Conservation (phyloP, 2,113 vertebrate species). For the Semicossyphus pulcher region DNA sequence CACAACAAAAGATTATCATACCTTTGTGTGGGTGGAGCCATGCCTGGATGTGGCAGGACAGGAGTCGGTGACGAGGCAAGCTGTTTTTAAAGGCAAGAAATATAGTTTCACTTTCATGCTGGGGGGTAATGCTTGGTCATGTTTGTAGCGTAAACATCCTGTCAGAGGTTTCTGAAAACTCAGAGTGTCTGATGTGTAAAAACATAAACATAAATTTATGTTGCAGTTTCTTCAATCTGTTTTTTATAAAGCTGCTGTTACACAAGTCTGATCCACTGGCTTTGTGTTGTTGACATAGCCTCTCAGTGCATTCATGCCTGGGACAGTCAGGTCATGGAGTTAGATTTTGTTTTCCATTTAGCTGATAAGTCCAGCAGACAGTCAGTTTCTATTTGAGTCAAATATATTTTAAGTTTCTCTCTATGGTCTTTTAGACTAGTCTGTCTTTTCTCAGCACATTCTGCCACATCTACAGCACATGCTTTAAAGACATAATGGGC, state of each 20-base stretch:
- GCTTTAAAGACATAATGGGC: no score
- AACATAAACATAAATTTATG: not conserved
- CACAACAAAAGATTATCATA: conserved; percentile 78
- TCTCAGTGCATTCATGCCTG: not conserved
- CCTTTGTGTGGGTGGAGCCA: conserved; percentile 82
- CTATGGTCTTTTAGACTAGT: no score
- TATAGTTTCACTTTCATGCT: not conserved
- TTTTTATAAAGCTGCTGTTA: not conserved
- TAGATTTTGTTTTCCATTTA: not conserved
- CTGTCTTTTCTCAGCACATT: no score
- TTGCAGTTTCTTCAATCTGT: not conserved
- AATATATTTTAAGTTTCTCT: no score
- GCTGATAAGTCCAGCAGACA: no score
- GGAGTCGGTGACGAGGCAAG: conserved; percentile 38
- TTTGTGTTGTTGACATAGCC: not conserved
- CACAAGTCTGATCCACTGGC: not conserved
- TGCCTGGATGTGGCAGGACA: conserved; percentile 31
- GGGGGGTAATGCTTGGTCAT: not conserved
- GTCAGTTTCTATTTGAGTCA: no score
- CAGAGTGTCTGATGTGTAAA: conserved; percentile 15
- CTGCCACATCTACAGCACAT: no score
- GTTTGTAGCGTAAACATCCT: conserved; percentile 8
- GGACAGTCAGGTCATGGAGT: not conserved
- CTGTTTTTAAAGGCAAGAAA: conserved; percentile 76
- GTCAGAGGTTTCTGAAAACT: not conserved